Percentiles rank a stretch among this genome's conserved stretches.
Conservation (phyloP, 2,888 invertebrate genomes). For the Acronicta aceris region DNA sequence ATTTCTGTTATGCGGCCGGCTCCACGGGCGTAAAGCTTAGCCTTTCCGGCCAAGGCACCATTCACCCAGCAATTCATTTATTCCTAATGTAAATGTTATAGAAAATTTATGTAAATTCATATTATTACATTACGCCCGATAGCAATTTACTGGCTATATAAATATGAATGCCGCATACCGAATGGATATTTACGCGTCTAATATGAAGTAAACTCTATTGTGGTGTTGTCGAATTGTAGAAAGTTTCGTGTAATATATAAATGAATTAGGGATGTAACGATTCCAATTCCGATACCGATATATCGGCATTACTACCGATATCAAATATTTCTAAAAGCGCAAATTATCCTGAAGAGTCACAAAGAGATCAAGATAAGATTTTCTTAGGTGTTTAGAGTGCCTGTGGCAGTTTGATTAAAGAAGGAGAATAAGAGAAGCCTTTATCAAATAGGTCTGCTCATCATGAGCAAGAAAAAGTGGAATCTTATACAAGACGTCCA, state of each 20-base stretch:
- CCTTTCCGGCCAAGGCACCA: constrained; percentile 56
- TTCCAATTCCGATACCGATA: too few species aligned
- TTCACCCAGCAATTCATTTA: constrained; percentile 79
- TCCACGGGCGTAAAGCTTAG: constrained; percentile 44
- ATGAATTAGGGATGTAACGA: too few species aligned
- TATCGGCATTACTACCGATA: too few species aligned
- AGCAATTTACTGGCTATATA: constrained; percentile 80
- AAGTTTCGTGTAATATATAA: constrained; percentile 58
- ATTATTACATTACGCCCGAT: constrained; percentile 85
- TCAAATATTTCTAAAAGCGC: too few species aligned
- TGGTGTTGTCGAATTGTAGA: constrained; percentile 60
- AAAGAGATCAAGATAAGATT: too few species aligned
- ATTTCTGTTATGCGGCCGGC: constrained; percentile 32
- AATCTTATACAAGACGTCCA: too few species aligned
- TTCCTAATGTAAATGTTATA: constrained; percentile 87
- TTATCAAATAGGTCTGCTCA: too few species aligned
- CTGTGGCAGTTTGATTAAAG: too few species aligned
- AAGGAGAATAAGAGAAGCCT: too few species aligned
- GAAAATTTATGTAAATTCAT: constrained; percentile 86
- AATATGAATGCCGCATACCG: constrained; percentile 79
- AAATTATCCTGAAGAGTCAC: too few species aligned
- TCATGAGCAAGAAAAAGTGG: too few species aligned
- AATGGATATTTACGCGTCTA: constrained; percentile 66
- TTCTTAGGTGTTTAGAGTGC: too few species aligned
- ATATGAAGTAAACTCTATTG: constrained; percentile 65